A percentile compares a stretch with the other conserved stretches of the same genome.
phyloP scores from a whole-genome alignment of 2,888 invertebrate genomes.

The Dynastes maya region DNA sequence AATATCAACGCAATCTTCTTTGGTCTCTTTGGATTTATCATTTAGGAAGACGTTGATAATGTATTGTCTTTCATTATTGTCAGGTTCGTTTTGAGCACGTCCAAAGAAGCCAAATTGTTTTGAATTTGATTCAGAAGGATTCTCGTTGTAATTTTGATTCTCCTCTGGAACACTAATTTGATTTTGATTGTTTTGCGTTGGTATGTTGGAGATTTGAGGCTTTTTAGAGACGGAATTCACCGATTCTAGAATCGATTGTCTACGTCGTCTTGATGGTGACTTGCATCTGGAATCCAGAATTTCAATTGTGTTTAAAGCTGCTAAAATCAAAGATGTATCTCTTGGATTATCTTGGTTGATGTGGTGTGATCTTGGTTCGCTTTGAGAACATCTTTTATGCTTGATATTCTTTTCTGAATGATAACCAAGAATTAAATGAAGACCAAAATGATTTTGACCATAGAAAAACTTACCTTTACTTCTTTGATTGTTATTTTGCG shows the following conservation, averaged over 20 bases:
- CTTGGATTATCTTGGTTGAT: neutral
- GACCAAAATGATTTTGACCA: neutral
- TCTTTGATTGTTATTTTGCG: neutral
- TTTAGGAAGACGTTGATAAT: constrained; percentile 35
- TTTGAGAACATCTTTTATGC: constrained; percentile 3
- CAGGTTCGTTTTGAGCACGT: neutral
- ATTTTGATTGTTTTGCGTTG: neutral
- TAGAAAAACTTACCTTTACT: neutral
- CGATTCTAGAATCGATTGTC: neutral
- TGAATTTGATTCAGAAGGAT: neutral
- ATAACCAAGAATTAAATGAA: no score
- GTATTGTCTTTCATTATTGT: constrained; percentile 1
- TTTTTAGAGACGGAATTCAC: neutral
- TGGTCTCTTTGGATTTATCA: neutral
- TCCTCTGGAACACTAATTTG: no score
- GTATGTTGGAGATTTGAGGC: neutral
- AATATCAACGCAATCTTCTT: constrained; percentile 3
- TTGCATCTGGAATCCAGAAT: neutral
- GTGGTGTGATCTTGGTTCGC: neutral
- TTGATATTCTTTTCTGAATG: neutral
- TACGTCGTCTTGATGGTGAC: neutral
- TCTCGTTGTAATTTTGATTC: no score
- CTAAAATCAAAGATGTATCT: neutral
- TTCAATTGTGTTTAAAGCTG: neutral
- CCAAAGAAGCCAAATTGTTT: neutral